Percentiles rank a stretch among this genome's conserved stretches.
Conservation (phyloP, 1,140 invertebrate genomes). For the Cylas formicarius region DNA sequence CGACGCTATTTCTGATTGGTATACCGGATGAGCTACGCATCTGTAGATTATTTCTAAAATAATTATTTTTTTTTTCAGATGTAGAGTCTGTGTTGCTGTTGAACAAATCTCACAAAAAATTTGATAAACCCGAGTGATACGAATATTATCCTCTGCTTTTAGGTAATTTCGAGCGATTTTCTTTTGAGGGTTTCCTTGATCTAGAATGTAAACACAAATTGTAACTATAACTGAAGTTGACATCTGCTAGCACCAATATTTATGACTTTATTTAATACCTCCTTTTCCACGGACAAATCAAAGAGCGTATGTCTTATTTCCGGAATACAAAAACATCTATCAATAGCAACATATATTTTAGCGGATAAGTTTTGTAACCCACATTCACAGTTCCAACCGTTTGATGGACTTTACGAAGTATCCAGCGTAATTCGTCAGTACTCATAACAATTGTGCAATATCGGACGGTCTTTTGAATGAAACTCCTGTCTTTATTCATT, state of each 20-base stretch:
- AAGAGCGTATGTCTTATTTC: conserved; percentile 29
- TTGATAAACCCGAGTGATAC: conserved; percentile 12
- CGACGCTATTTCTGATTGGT: conserved; percentile 19
- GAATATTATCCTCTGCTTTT: conserved; percentile 21
- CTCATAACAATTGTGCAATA: conserved; percentile 27
- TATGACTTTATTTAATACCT: conserved; percentile 26
- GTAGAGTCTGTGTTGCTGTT: conserved; percentile 12
- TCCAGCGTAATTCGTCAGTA: conserved; percentile 20
- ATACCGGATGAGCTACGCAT: conserved; percentile 18
- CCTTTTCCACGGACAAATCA: conserved; percentile 32
- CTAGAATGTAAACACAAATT: conserved; percentile 23
- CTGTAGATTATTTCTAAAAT: conserved; percentile 27
- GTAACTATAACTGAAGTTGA: conserved; percentile 25
- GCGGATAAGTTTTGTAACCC: conserved; percentile 28
- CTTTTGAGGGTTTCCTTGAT: conserved; percentile 24
- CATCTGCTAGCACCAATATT: conserved; percentile 33
- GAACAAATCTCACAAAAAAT: conserved; percentile 26
- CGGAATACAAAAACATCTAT: conserved; percentile 25
- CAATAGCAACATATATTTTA: conserved; percentile 15
- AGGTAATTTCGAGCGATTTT: conserved; percentile 21
- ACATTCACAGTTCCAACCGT: conserved; percentile 31
- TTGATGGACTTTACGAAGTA: conserved; percentile 29
- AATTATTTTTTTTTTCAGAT: conserved; percentile 15
- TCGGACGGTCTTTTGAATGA: conserved; percentile 18
- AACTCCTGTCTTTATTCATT: conserved; percentile 14